phyloP scores from a whole-genome alignment of 1,140 invertebrate species.

The Papilio aristodemus region DNA sequence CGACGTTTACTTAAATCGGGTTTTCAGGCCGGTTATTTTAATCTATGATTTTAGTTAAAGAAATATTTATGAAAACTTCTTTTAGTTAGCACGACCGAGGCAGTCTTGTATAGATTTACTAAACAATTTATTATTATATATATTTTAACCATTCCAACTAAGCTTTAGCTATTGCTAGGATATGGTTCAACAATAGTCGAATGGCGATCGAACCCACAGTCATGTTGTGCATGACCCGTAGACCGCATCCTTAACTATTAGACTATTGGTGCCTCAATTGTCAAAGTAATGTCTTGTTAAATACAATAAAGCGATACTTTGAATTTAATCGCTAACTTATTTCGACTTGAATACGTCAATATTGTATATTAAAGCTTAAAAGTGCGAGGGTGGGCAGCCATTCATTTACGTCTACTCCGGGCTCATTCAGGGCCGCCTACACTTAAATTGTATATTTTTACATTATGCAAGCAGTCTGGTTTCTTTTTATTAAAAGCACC shows the following conservation, averaged over 20 bases:
- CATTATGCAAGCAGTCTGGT: constrained; percentile 60
- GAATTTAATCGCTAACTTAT: constrained; percentile 35
- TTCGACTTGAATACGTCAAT: constrained; percentile 54
- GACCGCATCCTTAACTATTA: too few relatives aligned
- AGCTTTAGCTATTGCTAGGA: too few relatives aligned
- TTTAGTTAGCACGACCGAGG: too few relatives aligned
- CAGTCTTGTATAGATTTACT: too few relatives aligned
- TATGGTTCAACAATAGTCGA: too few relatives aligned
- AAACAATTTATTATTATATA: too few relatives aligned
- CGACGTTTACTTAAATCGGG: constrained; percentile 35
- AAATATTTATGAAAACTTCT: too few relatives aligned
- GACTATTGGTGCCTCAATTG: too few relatives aligned
- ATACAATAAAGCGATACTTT: not conserved
- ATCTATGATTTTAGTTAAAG: constrained; percentile 22
- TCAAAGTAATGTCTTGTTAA: not conserved
- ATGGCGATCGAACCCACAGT: too few relatives aligned
- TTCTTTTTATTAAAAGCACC: constrained; percentile 71
- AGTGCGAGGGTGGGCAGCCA: constrained; percentile 42
- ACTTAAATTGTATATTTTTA: constrained; percentile 75
- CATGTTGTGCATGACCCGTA: too few relatives aligned
- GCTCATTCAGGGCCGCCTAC: constrained; percentile 63
- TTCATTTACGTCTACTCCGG: constrained; percentile 53
- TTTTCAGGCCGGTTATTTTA: constrained; percentile 39
- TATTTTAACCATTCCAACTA: too few relatives aligned
- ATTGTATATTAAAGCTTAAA: constrained; percentile 62